These are phyloP conservation scores for Abscondita cerata DNA, from an alignment of 2,888 invertebrate genomes.

Conservation along the genomic window DNA sequence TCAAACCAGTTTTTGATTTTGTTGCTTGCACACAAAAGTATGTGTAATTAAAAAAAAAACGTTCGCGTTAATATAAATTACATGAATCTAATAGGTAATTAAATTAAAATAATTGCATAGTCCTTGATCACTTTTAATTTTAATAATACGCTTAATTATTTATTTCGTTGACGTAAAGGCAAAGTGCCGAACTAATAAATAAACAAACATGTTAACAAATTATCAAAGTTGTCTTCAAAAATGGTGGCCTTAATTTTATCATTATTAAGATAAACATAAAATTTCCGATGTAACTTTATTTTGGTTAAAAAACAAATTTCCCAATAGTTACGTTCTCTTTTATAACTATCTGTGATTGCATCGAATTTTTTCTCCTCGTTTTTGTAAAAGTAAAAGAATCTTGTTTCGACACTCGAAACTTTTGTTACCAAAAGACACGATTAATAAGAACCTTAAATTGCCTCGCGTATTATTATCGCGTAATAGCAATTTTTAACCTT, in stretches of 20 bases:
- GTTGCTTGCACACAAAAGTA: slow-evolving; percentile 23
- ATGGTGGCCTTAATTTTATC: slow-evolving; percentile 19
- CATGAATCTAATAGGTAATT: slow-evolving; percentile 30
- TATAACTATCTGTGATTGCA: slow-evolving; percentile 30
- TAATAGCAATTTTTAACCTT: slow-evolving; percentile 8
- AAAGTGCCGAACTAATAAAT: slow-evolving; percentile 16
- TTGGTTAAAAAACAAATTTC: slow-evolving; percentile 8
- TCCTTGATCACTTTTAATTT: slow-evolving; percentile 32
- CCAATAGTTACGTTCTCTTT: slow-evolving; percentile 22
- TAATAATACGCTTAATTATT: slow-evolving; percentile 24
- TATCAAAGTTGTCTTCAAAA: slow-evolving; percentile 8
- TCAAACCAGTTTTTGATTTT: slow-evolving; percentile 24
- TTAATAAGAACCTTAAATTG: not conserved
- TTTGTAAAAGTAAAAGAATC: not conserved
- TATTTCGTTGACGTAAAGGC: slow-evolving; percentile 21
- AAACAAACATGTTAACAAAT: not conserved
- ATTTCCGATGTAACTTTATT: slow-evolving; percentile 14
- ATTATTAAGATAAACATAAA: slow-evolving; percentile 7
- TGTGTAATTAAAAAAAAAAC: slow-evolving; percentile 28
- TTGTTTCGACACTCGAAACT: too few relatives aligned
- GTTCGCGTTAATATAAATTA: slow-evolving; percentile 25
- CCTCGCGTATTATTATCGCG: not conserved
- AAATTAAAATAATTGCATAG: slow-evolving; percentile 22
- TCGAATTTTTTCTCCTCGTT: not conserved
- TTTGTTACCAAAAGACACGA: too few relatives aligned